phyloP scores from a whole-genome alignment of 2,113 vertebrate species.

The Erythrocercus mccallii region DNA sequence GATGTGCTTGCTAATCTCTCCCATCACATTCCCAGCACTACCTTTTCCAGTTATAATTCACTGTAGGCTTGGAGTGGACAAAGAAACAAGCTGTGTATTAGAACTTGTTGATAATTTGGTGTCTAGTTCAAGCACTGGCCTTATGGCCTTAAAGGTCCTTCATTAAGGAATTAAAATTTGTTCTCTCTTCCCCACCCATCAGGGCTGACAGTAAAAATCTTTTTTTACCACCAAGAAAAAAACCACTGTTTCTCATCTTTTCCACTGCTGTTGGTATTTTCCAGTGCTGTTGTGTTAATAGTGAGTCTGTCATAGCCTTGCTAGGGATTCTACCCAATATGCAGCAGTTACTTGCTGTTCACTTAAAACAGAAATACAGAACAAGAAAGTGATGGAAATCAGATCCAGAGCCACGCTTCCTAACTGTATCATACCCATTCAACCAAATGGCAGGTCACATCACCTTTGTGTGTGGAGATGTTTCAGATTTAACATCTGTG shows the following conservation, averaged over 20 bases:
- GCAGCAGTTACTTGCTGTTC: not conserved
- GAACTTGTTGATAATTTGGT: not conserved
- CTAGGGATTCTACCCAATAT: not conserved
- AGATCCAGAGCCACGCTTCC: not conserved
- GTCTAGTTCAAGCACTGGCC: not conserved
- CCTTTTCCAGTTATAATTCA: conserved; percentile 25
- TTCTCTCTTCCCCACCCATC: not conserved
- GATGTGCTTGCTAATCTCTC: conserved; percentile 20
- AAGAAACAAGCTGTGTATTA: not conserved
- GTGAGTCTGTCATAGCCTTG: not conserved
- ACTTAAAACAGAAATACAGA: not conserved
- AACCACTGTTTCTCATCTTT: not conserved
- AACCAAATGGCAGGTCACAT: not conserved
- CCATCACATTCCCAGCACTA: not conserved
- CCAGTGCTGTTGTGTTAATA: not conserved
- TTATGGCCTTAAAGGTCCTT: not conserved
- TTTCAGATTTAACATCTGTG: not conserved
- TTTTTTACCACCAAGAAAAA: not conserved
- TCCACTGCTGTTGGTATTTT: not conserved
- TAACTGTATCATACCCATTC: not conserved
- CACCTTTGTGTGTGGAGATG: not conserved
- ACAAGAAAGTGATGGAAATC: not conserved
- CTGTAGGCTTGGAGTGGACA: not conserved
- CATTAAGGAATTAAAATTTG: not conserved
- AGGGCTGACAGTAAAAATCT: not conserved